Percentiles rank a stretch among this genome's conserved stretches.
phyloP scores from a whole-genome alignment of 53 echinoderm and acorn worm genomes.

The Paracentrotus lividus region DNA sequence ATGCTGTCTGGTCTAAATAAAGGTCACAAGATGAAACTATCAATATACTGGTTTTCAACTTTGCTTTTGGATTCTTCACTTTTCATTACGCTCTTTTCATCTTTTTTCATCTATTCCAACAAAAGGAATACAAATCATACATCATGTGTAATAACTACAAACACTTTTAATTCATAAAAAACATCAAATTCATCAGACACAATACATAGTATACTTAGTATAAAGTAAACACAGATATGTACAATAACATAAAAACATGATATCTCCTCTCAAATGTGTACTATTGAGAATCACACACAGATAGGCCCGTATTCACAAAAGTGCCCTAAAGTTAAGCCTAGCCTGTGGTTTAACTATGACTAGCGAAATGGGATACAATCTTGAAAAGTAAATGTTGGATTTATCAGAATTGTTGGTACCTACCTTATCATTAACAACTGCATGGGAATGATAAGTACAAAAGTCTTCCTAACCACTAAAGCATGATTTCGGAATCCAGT shows the following conservation, averaged over 20 bases:
- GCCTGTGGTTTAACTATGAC: too few relatives aligned
- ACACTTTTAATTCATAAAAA: constrained; percentile 1
- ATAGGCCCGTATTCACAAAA: too few relatives aligned
- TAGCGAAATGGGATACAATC: too few relatives aligned
- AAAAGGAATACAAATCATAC: neutral
- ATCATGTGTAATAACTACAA: neutral
- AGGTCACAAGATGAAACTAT: neutral
- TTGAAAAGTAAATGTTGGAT: too few relatives aligned
- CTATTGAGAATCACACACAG: neutral
- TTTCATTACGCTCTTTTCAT: neutral
- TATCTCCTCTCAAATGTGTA: neutral
- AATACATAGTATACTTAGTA: neutral
- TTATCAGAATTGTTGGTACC: too few relatives aligned
- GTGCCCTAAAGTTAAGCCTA: too few relatives aligned
- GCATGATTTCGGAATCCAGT: too few relatives aligned
- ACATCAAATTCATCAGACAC: neutral
- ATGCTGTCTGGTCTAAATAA: neutral
- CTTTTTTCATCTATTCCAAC: neutral
- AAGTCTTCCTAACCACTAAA: too few relatives aligned
- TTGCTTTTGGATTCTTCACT: too few relatives aligned
- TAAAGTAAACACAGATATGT: constrained; percentile 12
- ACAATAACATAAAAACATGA: neutral
- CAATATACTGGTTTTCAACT: too few relatives aligned
- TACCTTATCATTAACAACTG: too few relatives aligned
- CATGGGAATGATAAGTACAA: too few relatives aligned